Percentiles rank a stretch among this genome's conserved stretches.
phyloP scores from a whole-genome alignment of 1,140 invertebrate species.

The Penaeus chinensis region DNA sequence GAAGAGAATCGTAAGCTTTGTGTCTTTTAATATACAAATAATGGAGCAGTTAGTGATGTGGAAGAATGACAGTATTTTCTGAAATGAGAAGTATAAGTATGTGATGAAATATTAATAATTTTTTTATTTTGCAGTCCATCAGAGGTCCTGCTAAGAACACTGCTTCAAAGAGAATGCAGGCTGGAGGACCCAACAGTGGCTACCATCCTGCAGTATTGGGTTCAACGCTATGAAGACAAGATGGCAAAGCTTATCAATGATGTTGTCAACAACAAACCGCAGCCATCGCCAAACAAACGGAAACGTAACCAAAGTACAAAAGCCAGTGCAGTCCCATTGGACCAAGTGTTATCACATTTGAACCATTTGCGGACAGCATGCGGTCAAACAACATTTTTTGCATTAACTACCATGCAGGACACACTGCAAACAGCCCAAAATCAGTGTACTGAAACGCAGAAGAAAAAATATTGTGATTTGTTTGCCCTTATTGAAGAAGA shows the following conservation, averaged over 20 bases:
- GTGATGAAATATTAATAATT: background rate
- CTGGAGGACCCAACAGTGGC: conserved; percentile 70
- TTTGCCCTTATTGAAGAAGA: conserved; percentile 91
- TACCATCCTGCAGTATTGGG: conserved; percentile 91
- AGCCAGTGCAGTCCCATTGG: conserved; percentile 76
- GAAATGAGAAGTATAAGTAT: background rate
- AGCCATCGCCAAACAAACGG: conserved; percentile 87
- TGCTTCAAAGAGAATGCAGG: conserved; percentile 79
- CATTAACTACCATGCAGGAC: conserved; percentile 87
- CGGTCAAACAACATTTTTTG: conserved; percentile 75
- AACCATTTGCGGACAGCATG: conserved; percentile 86
- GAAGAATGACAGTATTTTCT: background rate
- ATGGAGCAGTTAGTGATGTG: too few species aligned
- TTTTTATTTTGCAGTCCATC: conserved; percentile 76
- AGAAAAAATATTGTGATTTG: conserved; percentile 91
- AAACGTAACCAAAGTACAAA: conserved; percentile 79
- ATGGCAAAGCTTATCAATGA: conserved; percentile 74
- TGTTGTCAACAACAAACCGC: conserved; percentile 76
- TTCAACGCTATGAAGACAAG: conserved; percentile 89
- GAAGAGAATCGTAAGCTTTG: conserved; percentile 82
- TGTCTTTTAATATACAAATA: background rate
- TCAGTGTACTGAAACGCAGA: conserved; percentile 81
- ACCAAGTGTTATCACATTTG: conserved; percentile 90
- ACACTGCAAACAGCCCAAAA: conserved; percentile 76
- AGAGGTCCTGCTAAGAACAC: conserved; percentile 83